Percentiles rank a stretch among this genome's conserved stretches.
phyloP scores from a whole-genome alignment of 2,113 vertebrate genomes.

The Hydrochoerus hydrochaeris region DNA sequence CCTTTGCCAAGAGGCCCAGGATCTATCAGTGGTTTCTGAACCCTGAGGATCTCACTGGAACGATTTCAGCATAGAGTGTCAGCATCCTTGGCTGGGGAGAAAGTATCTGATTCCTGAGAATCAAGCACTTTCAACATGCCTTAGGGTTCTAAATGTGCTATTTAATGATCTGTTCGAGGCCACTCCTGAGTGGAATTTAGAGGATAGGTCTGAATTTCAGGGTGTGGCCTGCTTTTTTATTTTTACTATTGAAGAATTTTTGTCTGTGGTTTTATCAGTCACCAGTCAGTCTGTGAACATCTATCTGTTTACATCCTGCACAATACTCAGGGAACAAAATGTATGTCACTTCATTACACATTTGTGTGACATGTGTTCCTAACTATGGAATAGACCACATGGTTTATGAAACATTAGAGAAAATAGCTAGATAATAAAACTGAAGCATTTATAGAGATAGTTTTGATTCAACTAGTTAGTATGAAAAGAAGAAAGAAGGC shows the following conservation, averaged over 20 bases:
- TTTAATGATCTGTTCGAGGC: slow-evolving; percentile 46
- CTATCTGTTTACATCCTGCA: slow-evolving; percentile 10
- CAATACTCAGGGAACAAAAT: slow-evolving; percentile 27
- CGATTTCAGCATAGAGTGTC: neutral
- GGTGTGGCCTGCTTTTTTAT: slow-evolving; percentile 26
- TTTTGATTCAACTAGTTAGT: slow-evolving; percentile 61
- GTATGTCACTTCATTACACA: slow-evolving; percentile 44
- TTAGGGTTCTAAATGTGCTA: slow-evolving; percentile 30
- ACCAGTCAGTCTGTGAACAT: slow-evolving; percentile 13
- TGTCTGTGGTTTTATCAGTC: slow-evolving; percentile 15
- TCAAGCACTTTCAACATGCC: neutral
- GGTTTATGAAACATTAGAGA: slow-evolving; percentile 62
- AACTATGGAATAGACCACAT: slow-evolving; percentile 7
- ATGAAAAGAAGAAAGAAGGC: slow-evolving; percentile 55
- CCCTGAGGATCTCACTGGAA: neutral
- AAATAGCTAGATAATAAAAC: slow-evolving; percentile 45
- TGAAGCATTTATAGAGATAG: slow-evolving; percentile 50
- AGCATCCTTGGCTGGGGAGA: neutral
- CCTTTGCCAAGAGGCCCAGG: neutral
- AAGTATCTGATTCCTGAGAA: slow-evolving; percentile 33
- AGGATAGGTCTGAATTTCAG: slow-evolving; percentile 35
- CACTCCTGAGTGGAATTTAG: slow-evolving; percentile 41
- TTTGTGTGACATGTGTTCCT: slow-evolving; percentile 59
- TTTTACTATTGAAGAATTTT: slow-evolving; percentile 53
- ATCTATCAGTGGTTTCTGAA: neutral